Evolutionary conservation across 2,888 invertebrate species (phyloP), one percentile per base, ranked within the genome.

Genomic region (Bellardia pandia): DNA sequence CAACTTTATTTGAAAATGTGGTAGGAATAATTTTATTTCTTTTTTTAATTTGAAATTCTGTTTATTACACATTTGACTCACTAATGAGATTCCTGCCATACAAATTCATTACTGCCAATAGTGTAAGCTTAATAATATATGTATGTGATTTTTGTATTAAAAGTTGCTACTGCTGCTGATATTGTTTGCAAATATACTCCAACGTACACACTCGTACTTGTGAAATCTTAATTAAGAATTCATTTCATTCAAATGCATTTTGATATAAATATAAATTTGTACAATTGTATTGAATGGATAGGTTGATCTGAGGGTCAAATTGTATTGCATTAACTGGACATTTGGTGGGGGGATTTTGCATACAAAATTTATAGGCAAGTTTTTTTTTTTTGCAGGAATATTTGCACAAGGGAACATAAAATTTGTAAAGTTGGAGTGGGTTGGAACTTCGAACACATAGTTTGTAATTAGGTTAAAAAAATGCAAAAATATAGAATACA

Each of bases 21-120:
- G 62, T 62, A 40, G 68, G 64, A 13, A 56, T 68, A 56, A 69
- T 42, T 66, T 8, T 7, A 11, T 64, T 40, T 42, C 51, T 33
- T 76, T 71, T 77, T 76, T 71, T 3, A 66, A 78, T 78, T 85
- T 68, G 1, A 68, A 69, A 85, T 74, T 85, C 74, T 45, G 60
- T 85, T 85, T 85, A 68, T 79, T 51, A 62, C 40, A 74, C 45
- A 74, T 79, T 80, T 69, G 78, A 69, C 33, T 68, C 60, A 68
- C 84, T 85, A 85, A 85, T 85, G 84, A 79, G 78, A 85, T 76
- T 33, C 51, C 42, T 75, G n/a, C 60, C 74, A 37, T 23, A 71
- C 51, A 62, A 71, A 71, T 79, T 40, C 30, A 72, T 72, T 80
- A 56, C 53, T 72, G 72, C 42, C 72, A 64, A 72, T 69, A 48